phyloP scores from a whole-genome alignment of 2,113 vertebrate genomes.

The Coryphaenoides rupestris region DNA sequence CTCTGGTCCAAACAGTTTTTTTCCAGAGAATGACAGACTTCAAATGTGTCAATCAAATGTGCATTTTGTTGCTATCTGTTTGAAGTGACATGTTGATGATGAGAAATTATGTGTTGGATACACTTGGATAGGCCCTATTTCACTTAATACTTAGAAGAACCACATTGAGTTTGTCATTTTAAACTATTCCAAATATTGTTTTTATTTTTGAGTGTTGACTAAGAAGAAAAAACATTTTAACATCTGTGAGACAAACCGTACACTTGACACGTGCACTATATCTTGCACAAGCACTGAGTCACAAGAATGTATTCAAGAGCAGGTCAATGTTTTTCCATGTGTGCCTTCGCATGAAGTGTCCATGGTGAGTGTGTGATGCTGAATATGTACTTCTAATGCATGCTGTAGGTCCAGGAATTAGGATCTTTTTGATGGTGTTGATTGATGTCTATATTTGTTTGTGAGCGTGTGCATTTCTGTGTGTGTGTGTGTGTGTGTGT shows the following conservation, averaged over 20 bases:
- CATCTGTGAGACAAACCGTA: no score
- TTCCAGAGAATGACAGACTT: conserved; percentile 23
- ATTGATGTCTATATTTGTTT: not conserved
- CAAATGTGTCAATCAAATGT: conserved; percentile 7
- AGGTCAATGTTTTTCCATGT: conserved; percentile 70
- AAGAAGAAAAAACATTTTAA: conserved; percentile 60
- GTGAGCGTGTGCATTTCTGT: not conserved
- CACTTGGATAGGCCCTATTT: not conserved
- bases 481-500: conserved; percentile 12
- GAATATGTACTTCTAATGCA: conserved; percentile 9
- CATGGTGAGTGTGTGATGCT: no score
- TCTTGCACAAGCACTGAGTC: conserved; percentile 56
- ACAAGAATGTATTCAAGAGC: conserved; percentile 70
- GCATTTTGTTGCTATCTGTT: conserved; percentile 37
- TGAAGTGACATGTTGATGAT: conserved; percentile 6
- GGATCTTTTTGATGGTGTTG: conserved; percentile 18
- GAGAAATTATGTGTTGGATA: not conserved
- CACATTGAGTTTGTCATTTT: not conserved
- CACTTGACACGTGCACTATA: conserved; percentile 50
- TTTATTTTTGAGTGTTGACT: conserved; percentile 39
- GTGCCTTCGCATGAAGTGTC: conserved; percentile 45
- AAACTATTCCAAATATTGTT: not conserved
- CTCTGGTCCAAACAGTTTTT: conserved; percentile 68
- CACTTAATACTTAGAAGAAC: not conserved
- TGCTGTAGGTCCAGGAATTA: conserved; percentile 24